Percentiles rank a stretch among this genome's conserved stretches.
These are phyloP conservation scores for Ranitomeya imitator DNA, from an alignment of 2,113 vertebrate species.

Conservation along the genomic window DNA sequence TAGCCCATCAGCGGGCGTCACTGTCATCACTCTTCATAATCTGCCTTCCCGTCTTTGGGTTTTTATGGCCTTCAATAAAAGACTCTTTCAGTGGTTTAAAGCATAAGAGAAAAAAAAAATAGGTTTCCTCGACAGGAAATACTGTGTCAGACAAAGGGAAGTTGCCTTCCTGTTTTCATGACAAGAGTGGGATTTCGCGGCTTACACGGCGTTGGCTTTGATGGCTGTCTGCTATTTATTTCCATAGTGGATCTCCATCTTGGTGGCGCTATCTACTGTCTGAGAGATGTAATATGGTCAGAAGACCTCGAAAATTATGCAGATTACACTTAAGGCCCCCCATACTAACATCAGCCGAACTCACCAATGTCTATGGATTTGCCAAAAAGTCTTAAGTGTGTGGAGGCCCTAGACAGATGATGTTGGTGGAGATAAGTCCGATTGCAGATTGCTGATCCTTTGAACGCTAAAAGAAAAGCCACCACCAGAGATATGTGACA, in stretches of 20 bases:
- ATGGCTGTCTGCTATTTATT: background rate
- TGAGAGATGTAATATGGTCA: too few species aligned
- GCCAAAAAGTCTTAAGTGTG: too few species aligned
- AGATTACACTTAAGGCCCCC: too few species aligned
- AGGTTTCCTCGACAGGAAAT: conserved; percentile 87
- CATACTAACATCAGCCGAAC: too few species aligned
- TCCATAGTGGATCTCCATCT: background rate
- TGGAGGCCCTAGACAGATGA: too few species aligned
- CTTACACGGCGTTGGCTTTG: conserved; percentile 59
- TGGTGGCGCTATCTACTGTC: too few species aligned
- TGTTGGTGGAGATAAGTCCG: too few species aligned
- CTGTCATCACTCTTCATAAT: background rate
- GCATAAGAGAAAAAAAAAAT: conserved; percentile 68
- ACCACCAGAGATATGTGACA: too few species aligned
- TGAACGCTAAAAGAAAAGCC: too few species aligned
- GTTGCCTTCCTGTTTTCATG: conserved; percentile 91
- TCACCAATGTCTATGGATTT: too few species aligned
- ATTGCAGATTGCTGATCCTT: too few species aligned
- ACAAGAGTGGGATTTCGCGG: conserved; percentile 77
- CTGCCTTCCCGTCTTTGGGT: conserved; percentile 49
- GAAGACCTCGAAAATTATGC: too few species aligned
- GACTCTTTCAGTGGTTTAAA: conserved; percentile 78
- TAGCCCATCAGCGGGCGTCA: background rate
- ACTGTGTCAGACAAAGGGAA: conserved; percentile 82
- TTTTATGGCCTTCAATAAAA: conserved; percentile 73